Evolutionary conservation across 2,113 vertebrate species (phyloP), one percentile per base, ranked within the genome.

Genomic region (Castor canadensis): DNA sequence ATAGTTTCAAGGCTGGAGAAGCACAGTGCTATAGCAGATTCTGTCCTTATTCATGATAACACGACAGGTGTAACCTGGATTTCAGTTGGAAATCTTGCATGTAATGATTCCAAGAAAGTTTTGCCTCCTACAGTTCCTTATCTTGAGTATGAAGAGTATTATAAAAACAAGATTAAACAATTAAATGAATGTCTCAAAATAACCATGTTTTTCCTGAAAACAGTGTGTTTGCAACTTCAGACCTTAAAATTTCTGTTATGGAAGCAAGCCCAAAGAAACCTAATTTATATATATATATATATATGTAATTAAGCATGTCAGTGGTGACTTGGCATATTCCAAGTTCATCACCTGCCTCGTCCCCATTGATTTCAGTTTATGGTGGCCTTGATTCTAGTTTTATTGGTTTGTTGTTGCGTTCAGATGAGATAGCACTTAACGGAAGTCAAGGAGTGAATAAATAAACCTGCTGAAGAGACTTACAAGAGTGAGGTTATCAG

Each of bases 21-120:
- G 32, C 35, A 30, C 3, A 2, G 0, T 28, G 22, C 3, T 20
- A 32, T 30, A 1, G 0, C 0, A 52, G 12, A 10, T 32, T 72
- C 69, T 40, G 40, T 12, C 35, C 82, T 26, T 10, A 11, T 43
- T 73, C 22, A n/a, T 75, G 54, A 69, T 19, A 13, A 54, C 47
- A 83, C 11, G 10, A 56, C 66, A 71, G 49, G 16, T 17, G 16
- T 26, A 47, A 58, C 60, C 52, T 89, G 54, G 3, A 22, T 10
- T 80, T 87, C 56, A 3, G 16, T 54, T 72, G 95, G 38, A 54
- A 20, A 71, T 32, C 60, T 72, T 81, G 9, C 54, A 7, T 40
- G 67, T 38, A 40, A n/a, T 40, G n/a, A 67, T 56, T 12, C 71
- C 35, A 24, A 81, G 66, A 58, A 76, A 58, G 79, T 45, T 83